Evolutionary conservation across 2,888 invertebrate species (phyloP).

Genomic region (Hyposoter dolosus): DNA sequence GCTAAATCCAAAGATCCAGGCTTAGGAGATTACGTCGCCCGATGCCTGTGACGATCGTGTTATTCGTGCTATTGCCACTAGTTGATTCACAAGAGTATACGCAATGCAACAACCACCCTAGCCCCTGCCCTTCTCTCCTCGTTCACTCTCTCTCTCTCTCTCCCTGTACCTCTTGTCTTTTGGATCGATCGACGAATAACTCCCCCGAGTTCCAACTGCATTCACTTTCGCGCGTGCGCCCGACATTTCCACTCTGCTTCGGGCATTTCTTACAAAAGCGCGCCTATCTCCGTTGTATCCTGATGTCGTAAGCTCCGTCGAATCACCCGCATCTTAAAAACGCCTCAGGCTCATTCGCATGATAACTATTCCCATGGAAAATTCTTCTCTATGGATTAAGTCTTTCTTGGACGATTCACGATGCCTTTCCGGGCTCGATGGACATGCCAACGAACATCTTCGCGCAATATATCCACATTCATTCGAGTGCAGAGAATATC

Average conservation of each 20-base stretch:
- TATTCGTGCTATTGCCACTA: conserved; percentile 46
- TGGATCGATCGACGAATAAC: conserved; percentile 24
- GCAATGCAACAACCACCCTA: background rate
- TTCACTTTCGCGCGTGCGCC: conserved; percentile 1
- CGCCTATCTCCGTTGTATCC: conserved; percentile 22
- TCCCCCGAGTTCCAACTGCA: conserved; percentile 1
- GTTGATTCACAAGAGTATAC: conserved; percentile 55
- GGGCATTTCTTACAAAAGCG: conserved; percentile 30
- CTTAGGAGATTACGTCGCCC: conserved; percentile 33
- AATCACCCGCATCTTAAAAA: background rate
- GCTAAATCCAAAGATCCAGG: conserved; percentile 23
- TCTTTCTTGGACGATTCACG: background rate
- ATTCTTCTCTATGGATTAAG: background rate
- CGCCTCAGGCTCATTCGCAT: background rate
- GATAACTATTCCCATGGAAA: conserved; percentile 15
- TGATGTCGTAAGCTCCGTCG: conserved; percentile 19
- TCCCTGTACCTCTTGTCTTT: background rate
- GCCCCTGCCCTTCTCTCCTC: background rate
- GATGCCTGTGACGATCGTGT: conserved; percentile 21
- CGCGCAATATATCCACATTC: background rate
- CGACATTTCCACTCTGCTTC: conserved; percentile 18
- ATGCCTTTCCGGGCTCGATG: background rate
- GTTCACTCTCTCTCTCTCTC: background rate
- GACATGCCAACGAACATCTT: background rate
- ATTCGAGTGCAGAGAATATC: background rate